Evolutionary conservation across 2,888 invertebrate species (phyloP).

Genomic region (Apamea crenata): DNA sequence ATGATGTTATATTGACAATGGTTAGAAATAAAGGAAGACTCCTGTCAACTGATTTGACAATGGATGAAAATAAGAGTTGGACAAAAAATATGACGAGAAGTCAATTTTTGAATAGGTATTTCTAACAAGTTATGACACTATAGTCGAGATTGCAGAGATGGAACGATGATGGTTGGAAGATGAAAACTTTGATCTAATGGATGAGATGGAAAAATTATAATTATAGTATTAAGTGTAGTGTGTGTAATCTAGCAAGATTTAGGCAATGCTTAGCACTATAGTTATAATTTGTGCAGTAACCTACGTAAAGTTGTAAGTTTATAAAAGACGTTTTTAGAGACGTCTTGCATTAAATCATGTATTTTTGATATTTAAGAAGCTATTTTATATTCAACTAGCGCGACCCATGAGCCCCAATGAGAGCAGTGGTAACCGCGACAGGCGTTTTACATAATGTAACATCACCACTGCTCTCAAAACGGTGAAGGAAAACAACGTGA

Average conservation of each 20-base stretch:
- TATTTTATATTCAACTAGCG: neutral
- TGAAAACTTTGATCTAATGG: neutral
- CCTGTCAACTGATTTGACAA: slow-evolving; percentile 53
- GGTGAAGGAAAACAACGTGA: too few relatives aligned
- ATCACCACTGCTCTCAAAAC: too few relatives aligned
- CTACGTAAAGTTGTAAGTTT: neutral
- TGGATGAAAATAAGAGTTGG: slow-evolving; percentile 38
- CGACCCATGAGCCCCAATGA: too few relatives aligned
- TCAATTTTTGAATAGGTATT: slow-evolving; percentile 9
- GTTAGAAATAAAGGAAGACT: slow-evolving; percentile 35
- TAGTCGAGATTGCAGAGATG: neutral
- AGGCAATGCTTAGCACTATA: too few relatives aligned
- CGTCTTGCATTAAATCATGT: too few relatives aligned
- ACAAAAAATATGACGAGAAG: slow-evolving; percentile 39
- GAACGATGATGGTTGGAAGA: neutral
- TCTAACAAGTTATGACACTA: neutral
- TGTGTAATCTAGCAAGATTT: neutral
- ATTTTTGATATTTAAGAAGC: neutral
- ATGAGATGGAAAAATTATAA: neutral
- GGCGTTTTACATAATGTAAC: neutral
- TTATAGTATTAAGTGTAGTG: neutral
- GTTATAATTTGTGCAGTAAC: neutral
- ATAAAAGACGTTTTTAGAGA: neutral
- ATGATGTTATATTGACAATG: slow-evolving; percentile 69
- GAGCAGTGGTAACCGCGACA: neutral